Base-by-base conservation (phyloP, 1,140 invertebrate genomes). In the Dendrolimus kikuchii region DNA sequence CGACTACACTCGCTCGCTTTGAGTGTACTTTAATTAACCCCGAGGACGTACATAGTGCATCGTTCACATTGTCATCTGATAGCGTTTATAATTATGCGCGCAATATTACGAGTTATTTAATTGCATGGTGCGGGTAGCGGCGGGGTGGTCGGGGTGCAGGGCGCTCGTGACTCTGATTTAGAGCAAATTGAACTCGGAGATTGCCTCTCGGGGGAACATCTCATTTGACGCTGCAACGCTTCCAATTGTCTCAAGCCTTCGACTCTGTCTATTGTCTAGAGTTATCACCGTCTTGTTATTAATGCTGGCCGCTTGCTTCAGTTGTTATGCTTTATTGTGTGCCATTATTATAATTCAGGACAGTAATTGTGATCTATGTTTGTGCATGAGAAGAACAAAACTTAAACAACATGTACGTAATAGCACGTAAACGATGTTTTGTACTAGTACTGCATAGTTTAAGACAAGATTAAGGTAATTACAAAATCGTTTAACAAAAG, bases 111-210 rank as follows among this genome's bases (percentile, higher is more conserved):
- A 61, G 57, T 56, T 55, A 57, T 60, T 57, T 61, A 62, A 66
- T 66, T 66, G 57, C 59, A 64, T 61, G 6, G 49, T 10, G 48
- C 42, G 10, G 10, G 39, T 50, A 42, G 48, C 43, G 50, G 40
- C 6, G 40, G 38, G 38, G 39, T 52, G 23, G 46, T 38, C 36
- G 47, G 43, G 41, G 44, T 42, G 55, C 53, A 40, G 42, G 49
- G 57, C 49, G 57, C 59, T 56, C 60, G 60, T 66, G 64, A 53
- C 64, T 62, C 59, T 75, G 71, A 81, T 78, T 78, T 75, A 81
- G 71, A 78, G 76, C 74, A 80, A 83, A 83, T 83, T 83, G 77
- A 81, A 80, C 70, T 57, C 68, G 55, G 67, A 72, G 73, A 79
- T 83, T 80, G 80, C 73, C 70, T 77, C 64, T 56, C 66, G 63